phyloP scores from a whole-genome alignment of 2,888 invertebrate genomes.

The Girardia tigrina region DNA sequence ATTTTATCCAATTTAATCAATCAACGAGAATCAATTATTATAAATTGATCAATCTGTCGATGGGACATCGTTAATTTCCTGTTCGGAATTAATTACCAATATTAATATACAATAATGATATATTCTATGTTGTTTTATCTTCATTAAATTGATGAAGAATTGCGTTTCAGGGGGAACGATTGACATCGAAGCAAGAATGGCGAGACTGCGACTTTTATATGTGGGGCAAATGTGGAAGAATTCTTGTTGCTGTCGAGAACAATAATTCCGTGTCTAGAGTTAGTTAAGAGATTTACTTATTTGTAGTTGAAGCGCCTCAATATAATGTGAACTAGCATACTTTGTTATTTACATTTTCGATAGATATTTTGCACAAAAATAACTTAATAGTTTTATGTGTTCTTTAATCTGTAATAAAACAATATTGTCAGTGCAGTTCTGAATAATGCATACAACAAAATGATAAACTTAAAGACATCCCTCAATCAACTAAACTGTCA shows the following conservation, averaged over 20 bases:
- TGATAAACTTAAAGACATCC: too few species aligned
- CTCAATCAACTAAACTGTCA: too few species aligned
- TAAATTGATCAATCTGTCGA: neutral
- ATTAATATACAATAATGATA: neutral
- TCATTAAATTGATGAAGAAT: neutral
- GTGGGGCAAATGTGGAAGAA: neutral
- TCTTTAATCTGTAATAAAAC: too few species aligned
- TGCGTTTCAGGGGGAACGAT: neutral
- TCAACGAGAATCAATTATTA: conserved; percentile 5
- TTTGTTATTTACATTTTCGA: too few species aligned
- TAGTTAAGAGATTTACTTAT: too few species aligned
- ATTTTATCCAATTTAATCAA: conserved; percentile 9
- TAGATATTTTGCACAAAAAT: too few species aligned
- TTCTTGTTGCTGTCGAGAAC: neutral
- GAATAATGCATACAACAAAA: too few species aligned
- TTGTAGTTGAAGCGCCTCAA: too few species aligned
- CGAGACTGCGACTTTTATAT: neutral
- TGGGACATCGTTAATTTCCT: conserved; percentile 7
- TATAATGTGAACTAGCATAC: too few species aligned
- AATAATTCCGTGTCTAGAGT: neutral
- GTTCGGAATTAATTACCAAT: neutral
- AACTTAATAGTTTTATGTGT: too few species aligned
- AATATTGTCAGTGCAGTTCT: too few species aligned
- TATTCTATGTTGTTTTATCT: neutral
- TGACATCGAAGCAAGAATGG: neutral